A percentile compares a stretch with the other conserved stretches of the same genome.
Conservation (phyloP, 2,888 invertebrate genomes). For the Eristalinus sepulchralis region DNA sequence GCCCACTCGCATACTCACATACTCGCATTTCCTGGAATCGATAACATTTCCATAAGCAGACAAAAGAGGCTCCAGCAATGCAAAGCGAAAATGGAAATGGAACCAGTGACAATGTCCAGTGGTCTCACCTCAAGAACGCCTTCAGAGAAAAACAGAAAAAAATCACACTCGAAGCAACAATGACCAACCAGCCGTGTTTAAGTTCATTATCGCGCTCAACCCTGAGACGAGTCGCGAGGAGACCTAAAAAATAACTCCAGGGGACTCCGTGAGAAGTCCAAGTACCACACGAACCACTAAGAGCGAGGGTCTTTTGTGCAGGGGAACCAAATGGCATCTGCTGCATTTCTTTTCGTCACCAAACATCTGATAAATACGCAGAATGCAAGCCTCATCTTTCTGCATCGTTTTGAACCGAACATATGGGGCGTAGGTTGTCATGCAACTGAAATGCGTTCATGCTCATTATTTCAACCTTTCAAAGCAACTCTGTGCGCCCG, state of each 20-base stretch:
- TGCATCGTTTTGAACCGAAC: not conserved
- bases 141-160: conserved; percentile 3
- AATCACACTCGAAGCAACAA: conserved; percentile 54
- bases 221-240: conserved; percentile 30
- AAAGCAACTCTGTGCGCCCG: not conserved
- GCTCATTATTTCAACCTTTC: conserved; percentile 10
- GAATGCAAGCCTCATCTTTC: not conserved
- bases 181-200: conserved; percentile 52
- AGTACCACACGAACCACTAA: not conserved
- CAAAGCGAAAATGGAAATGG: not conserved
- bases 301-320: not conserved
- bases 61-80: conserved; percentile 48
- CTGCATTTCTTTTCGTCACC: conserved; percentile 2
- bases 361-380: conserved; percentile 2
- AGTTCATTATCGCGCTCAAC: conserved; percentile 62
- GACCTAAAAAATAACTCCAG: conserved; percentile 3
- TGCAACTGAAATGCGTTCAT: conserved; percentile 33
- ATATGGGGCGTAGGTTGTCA: conserved; percentile 8
- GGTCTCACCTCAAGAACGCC: conserved; percentile 55
- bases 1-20: conserved; percentile 52
- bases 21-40: conserved; percentile 64
- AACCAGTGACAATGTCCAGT: conserved; percentile 39
- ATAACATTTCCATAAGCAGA: conserved; percentile 55
- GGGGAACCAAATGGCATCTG: not conserved
- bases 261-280: not conserved